Conservation (phyloP, 2,113 vertebrate species). For the Elachura formosa region DNA sequence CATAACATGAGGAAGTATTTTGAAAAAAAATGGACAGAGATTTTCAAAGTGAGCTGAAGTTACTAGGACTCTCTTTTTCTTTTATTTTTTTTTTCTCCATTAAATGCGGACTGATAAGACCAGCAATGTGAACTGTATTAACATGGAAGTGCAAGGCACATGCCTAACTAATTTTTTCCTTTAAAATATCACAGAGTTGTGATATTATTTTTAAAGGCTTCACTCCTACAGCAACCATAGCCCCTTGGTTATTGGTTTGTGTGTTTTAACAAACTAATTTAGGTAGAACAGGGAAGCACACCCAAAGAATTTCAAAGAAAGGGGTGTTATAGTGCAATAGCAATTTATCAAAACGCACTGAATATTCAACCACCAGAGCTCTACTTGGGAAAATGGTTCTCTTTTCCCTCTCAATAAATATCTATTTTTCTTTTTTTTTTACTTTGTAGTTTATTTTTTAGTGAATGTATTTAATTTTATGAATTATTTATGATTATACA, state of each 20-base stretch:
- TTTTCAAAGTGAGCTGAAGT: constrained; percentile 93
- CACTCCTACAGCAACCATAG: constrained; percentile 76
- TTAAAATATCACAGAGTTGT: constrained; percentile 63
- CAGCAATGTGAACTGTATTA: constrained; percentile 80
- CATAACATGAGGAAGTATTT: constrained; percentile 99
- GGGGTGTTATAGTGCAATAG: constrained; percentile 99
- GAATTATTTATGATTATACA: constrained; percentile 99
- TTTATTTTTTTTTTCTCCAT: neutral
- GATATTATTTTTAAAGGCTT: constrained; percentile 74
- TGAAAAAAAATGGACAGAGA: constrained; percentile 97
- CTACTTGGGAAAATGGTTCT: constrained; percentile 85
- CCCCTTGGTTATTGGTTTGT: constrained; percentile 79
- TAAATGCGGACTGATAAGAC: constrained; percentile 72
- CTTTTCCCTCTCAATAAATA: constrained; percentile 98
- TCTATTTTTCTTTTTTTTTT: constrained; percentile 85
- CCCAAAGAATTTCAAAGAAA: constrained; percentile 93
- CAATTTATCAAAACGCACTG: constrained; percentile 96
- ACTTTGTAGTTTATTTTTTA: constrained; percentile 99
- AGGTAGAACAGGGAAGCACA: constrained; percentile 91
- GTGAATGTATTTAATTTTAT: constrained; percentile 99
- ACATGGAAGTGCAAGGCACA: constrained; percentile 74
- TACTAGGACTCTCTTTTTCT: constrained; percentile 5
- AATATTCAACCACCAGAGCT: constrained; percentile 96
- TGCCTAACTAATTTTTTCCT: constrained; percentile 62
- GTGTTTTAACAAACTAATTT: constrained; percentile 84